Percentiles rank a stretch among this genome's conserved stretches.
phyloP scores from a whole-genome alignment of 2,888 invertebrate species.

The Volucella inflata region DNA sequence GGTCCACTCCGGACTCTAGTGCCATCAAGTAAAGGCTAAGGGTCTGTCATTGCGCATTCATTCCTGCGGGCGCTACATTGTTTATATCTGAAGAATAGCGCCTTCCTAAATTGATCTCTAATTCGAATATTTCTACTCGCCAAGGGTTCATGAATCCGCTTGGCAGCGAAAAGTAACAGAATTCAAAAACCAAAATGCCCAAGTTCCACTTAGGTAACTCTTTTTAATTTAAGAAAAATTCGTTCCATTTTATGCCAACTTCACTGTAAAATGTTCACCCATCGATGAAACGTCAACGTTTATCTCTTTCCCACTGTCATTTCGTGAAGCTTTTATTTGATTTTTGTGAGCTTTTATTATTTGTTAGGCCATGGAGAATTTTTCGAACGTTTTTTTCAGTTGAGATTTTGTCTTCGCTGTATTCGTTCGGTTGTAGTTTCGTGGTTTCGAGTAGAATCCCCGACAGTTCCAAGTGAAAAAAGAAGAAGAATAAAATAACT shows the following conservation, averaged over 20 bases:
- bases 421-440: conserved; percentile 49
- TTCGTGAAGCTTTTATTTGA: conserved; percentile 8
- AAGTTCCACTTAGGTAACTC: no score
- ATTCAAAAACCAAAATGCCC: no score
- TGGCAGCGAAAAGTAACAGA: no score
- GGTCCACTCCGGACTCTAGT: not conserved
- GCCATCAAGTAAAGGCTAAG: no score
- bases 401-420: conserved; percentile 75
- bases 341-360: conserved; percentile 3
- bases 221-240: not conserved
- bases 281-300: conserved; percentile 42
- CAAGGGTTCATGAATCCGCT: no score
- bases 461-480: conserved; percentile 1
- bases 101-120: no score
- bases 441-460: not conserved
- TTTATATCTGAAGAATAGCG: no score
- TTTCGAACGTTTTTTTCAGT: conserved; percentile 71
- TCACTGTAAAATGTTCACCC: conserved; percentile 18
- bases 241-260: not conserved
- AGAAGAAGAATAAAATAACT: conserved; percentile 17
- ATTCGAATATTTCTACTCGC: no score
- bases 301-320: conserved; percentile 28
- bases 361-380: not conserved
- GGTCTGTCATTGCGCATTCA: no score
- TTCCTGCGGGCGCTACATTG: no score